Evolutionary conservation across 2,113 vertebrate species (phyloP), one percentile per base, ranked within the genome.

Genomic region (Epinephelus lanceolatus): DNA sequence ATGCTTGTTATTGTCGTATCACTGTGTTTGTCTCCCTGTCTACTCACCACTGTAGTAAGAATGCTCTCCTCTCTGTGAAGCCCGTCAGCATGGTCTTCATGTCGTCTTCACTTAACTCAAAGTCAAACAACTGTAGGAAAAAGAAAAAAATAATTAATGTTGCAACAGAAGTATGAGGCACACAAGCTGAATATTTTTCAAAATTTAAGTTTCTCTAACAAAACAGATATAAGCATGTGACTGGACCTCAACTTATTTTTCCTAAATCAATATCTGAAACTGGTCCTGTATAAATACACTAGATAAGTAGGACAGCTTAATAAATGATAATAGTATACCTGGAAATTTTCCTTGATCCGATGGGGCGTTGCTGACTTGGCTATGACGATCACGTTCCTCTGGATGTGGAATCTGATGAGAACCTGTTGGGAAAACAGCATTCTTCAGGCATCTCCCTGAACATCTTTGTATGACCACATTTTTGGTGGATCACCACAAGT

Each of bases 371-470:
- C 77, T 0, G 98, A 99, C 90, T 99, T 99, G 27, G 96, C 96
- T 80, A 98, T 95, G 85, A 97, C 97, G 1, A 95, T 73, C 79
- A 97, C 84, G 1, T 98, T 97, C 75, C 97, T 97, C 93, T 99
- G 96, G 19, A 96, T 93, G 18, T 96, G 96, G 91, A 98, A 97
- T 2, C 95, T 95, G 88, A 99, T 96, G 74, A 98, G 95, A 81
- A 99, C 94, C 97, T 99, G 81, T 0, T 3, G 21, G 10, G 2
- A 8, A 69, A 10, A 56, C 14, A n/a, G n/a, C 67, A 33, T 17
- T n/a, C 8, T 21, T 73, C 9, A 9, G 55, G 5, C 6, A 0
- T 27, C 10, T n/a, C n/a, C 51, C 15, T 9, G 1, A 42, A 30
- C 14, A 12, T 5, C n/a, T 25, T 3, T 65, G 33, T 5, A 3